Conservation (phyloP, 2,888 invertebrate species). For the Erynnis tages region DNA sequence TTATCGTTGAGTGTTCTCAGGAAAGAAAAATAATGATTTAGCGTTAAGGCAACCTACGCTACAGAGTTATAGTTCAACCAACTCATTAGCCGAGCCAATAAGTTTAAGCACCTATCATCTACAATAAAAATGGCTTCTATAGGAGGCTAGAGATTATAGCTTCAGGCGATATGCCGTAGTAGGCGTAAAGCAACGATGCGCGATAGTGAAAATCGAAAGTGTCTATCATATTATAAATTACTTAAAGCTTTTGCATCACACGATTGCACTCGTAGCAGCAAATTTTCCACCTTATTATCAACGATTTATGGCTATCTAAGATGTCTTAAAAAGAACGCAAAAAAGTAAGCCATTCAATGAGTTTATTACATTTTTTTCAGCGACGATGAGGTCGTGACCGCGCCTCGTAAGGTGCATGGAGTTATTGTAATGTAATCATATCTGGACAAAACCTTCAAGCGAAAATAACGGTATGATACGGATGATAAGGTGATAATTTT, state of each 20-base stretch:
- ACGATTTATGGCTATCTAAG: background rate
- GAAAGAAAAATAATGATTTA: background rate
- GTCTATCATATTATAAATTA: constrained; percentile 14
- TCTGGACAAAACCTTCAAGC: too few relatives aligned
- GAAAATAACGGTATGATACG: too few relatives aligned
- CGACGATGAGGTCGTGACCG: too few relatives aligned
- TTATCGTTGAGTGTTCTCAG: too few relatives aligned
- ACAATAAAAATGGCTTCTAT: constrained; percentile 20
- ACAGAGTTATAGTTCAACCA: constrained; percentile 4
- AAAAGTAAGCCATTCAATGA: background rate
- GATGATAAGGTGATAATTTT: too few relatives aligned
- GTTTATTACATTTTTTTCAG: too few relatives aligned
- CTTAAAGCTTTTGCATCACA: constrained; percentile 1
- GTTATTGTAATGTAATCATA: too few relatives aligned
- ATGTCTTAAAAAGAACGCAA: too few relatives aligned
- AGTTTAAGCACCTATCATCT: background rate
- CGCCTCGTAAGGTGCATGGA: too few relatives aligned
- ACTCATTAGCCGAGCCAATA: constrained; percentile 16
- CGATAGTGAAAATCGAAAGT: constrained; percentile 17
- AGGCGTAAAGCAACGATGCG: constrained; percentile 17
- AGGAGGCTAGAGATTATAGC: constrained; percentile 17
- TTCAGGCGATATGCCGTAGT: constrained; percentile 1
- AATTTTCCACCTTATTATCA: background rate
- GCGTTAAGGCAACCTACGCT: background rate
- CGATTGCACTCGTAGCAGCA: background rate